Evolutionary conservation across 1,140 invertebrate species (phyloP).

Genomic region (Lucilia cuprina): DNA sequence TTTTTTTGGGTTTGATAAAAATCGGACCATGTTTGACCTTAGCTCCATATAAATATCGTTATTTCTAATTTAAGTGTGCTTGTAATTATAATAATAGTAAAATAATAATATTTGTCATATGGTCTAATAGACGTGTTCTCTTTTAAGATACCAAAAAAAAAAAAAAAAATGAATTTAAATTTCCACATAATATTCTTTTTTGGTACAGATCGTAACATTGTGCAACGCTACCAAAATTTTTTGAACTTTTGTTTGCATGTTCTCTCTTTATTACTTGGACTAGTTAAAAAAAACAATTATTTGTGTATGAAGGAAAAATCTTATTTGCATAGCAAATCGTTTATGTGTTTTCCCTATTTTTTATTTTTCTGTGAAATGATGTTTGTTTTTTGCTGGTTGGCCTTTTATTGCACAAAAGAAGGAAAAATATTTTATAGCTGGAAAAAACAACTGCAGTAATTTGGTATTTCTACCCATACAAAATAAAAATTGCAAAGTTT

Average conservation of each 20-base stretch:
- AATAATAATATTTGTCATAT: no score
- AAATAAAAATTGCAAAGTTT: slow-evolving; percentile 50
- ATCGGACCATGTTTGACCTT: no score
- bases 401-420: not conserved
- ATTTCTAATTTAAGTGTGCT: no score
- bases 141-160: no score
- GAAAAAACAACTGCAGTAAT: slow-evolving; percentile 43
- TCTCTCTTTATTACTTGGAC: slow-evolving; percentile 16
- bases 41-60: no score
- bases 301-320: not conserved
- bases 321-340: slow-evolving; percentile 34
- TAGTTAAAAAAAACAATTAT: slow-evolving; percentile 3
- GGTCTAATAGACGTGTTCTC: no score
- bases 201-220: no score
- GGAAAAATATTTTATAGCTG: not conserved
- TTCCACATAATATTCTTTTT: no score
- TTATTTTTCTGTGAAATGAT: not conserved
- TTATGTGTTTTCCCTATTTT: not conserved
- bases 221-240: not conserved
- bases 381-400: slow-evolving; percentile 11
- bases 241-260: not conserved
- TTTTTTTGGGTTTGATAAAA: no score
- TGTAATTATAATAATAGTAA: no score
- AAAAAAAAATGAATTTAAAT: no score
- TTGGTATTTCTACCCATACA: slow-evolving; percentile 58